Evolutionary conservation across 2,113 vertebrate species (phyloP).

Genomic region (Laterallus jamaicensis): DNA sequence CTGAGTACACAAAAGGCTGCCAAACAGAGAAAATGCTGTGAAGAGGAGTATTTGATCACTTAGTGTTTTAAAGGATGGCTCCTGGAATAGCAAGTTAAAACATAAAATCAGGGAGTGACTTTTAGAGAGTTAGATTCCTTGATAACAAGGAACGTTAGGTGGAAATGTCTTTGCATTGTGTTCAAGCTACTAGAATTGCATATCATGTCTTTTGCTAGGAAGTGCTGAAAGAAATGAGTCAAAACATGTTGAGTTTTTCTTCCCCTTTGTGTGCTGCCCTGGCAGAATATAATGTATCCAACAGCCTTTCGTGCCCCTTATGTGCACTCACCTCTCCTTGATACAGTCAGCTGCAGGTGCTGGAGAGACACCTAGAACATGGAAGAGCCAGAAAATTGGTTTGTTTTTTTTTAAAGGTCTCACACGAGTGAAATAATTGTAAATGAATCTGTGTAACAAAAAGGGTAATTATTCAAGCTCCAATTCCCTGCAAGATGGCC

Average conservation of each 20-base stretch:
- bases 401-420: background rate
- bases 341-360: background rate
- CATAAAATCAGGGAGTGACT: background rate
- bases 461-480: background rate
- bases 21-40: background rate
- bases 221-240: background rate
- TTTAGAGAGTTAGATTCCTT: background rate
- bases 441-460: background rate
- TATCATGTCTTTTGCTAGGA: background rate
- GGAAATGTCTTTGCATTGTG: background rate
- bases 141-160: background rate
- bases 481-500: background rate
- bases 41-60: background rate
- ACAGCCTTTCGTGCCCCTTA: accelerated
- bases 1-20: background rate
- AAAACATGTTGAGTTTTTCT: background rate
- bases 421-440: background rate
- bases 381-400: background rate
- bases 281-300: background rate
- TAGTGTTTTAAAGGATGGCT: background rate
- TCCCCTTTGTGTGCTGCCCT: background rate
- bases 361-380: background rate
- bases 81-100: background rate
- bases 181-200: background rate
- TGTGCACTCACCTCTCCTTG: background rate